A percentile compares a stretch with the other conserved stretches of the same genome.
These are phyloP conservation scores for Nymphalis polychloros DNA, from an alignment of 2,888 invertebrate genomes.

Conservation along the genomic window DNA sequence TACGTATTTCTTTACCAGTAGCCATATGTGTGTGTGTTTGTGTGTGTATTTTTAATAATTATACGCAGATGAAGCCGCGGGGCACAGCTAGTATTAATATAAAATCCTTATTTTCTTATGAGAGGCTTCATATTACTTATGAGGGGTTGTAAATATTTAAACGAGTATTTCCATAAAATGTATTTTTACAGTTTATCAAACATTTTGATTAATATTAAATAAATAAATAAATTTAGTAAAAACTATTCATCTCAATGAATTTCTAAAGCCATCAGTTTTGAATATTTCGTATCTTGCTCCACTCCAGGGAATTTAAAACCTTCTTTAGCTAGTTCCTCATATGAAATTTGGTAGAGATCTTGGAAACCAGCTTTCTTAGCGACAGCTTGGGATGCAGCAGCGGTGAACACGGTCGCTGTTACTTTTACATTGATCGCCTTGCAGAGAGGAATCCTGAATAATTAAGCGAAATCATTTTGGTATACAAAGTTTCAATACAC, in stretches of 20 bases:
- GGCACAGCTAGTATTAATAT: too few species aligned
- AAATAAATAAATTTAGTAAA: too few species aligned
- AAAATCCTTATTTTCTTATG: too few species aligned
- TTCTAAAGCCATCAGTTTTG: slow-evolving; percentile 70
- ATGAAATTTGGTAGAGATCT: slow-evolving; percentile 65
- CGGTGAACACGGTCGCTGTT: slow-evolving; percentile 79
- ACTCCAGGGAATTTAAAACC: slow-evolving; percentile 71
- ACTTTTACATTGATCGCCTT: slow-evolving; percentile 71
- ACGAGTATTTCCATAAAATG: too few species aligned
- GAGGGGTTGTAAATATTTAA: too few species aligned
- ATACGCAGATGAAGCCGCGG: too few species aligned
- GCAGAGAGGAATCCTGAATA: slow-evolving; percentile 74
- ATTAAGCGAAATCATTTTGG: not conserved
- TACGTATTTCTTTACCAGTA: too few species aligned
- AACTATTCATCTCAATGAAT: slow-evolving; percentile 47
- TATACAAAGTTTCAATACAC: not conserved
- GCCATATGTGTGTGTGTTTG: too few species aligned
- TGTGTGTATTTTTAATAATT: too few species aligned
- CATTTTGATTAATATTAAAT: too few species aligned
- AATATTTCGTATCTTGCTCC: slow-evolving; percentile 64
- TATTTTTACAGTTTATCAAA: too few species aligned
- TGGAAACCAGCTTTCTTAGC: slow-evolving; percentile 76
- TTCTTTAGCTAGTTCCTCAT: slow-evolving; percentile 68
- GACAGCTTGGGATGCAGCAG: slow-evolving; percentile 74
- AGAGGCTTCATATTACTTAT: too few species aligned